Base-by-base conservation (phyloP, 2,797 vertebrate genomes). In the Discoglossus pictus region DNA sequence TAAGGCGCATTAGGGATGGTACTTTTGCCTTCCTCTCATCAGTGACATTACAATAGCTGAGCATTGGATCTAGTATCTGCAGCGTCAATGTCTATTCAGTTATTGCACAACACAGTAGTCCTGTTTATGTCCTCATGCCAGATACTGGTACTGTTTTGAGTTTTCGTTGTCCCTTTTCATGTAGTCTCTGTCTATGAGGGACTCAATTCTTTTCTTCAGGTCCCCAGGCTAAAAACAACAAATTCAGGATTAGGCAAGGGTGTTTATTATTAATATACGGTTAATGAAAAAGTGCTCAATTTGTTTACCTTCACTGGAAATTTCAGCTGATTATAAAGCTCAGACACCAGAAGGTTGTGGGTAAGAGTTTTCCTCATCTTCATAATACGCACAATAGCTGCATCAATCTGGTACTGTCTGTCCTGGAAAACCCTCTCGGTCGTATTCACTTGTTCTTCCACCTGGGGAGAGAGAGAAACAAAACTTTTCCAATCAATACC, bases 151-250 rank as follows among this genome's bases (percentile, higher is more conserved):
- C 82, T 97, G 94, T 79, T 95, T 96, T 1, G 95, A 92, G 72
- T 88, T 97, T 84, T 98, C 94, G 85, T 92, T 95, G 82, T 98
- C 93, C 55, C 93, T 89, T 68, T 98, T 94, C 95, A 98, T 96
- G 82, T 96, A 97, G 87, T 96, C 94, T 90, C 95, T 91, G 82
- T 98, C 95, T 81, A 98, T 97, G 62, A 97, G 93, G 10, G 95
- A 98, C 83, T 98, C 95, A 7, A 98, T 95, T 59, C 94, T 88
- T 80, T 98, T 98, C 85, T 98, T 98, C 79, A 98, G 86, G 76
- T 97, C 95, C 53, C 93, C 95, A 64, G 94, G 93, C 94, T 98
- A 79, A 17, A 79, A 81, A 53, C 82, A 69, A 35, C 78, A 76
- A 20, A 64, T 63, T 7, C 27, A 31, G 27, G 4, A 31, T 4